Percentiles rank a stretch among this genome's conserved stretches.
These are phyloP conservation scores for Acestrorhynchus altus DNA, from an alignment of 2,797 vertebrate genomes.

Conservation along the genomic window DNA sequence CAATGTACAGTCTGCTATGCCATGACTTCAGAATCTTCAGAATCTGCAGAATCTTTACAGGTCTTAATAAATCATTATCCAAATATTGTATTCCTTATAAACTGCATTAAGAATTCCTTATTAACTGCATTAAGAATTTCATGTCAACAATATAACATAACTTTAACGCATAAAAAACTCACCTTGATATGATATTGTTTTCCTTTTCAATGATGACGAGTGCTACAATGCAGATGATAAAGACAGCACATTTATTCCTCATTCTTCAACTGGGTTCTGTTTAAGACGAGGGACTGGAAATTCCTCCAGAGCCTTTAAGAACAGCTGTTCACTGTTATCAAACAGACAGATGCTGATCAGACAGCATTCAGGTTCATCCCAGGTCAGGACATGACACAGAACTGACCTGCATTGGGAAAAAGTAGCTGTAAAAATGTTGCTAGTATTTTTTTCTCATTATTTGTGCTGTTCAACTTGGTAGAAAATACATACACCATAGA, in stretches of 20 bases:
- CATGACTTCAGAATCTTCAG: too few species aligned
- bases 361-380: slow-evolving; percentile 44
- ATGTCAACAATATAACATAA: background rate
- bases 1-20: too few species aligned
- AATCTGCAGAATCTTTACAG: too few species aligned
- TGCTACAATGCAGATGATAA: slow-evolving; percentile 88
- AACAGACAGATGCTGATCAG: slow-evolving; percentile 4
- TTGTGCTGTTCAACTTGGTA: background rate
- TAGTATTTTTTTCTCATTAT: slow-evolving; percentile 1
- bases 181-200: slow-evolving; percentile 97
- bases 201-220: slow-evolving; percentile 96
- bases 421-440: background rate
- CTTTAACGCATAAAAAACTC: slow-evolving; percentile 55
- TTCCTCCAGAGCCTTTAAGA: slow-evolving; percentile 40
- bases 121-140: too few species aligned
- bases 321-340: slow-evolving; percentile 12
- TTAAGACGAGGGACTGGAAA: slow-evolving; percentile 20
- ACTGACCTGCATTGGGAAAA: slow-evolving; percentile 44
- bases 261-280: slow-evolving; percentile 78
- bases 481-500: background rate
- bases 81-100: too few species aligned
- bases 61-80: too few species aligned
- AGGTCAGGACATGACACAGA: slow-evolving; percentile 40
- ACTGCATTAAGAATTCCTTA: too few species aligned
- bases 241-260: slow-evolving; percentile 90